Percentiles rank a stretch among this genome's conserved stretches.
phyloP scores from a whole-genome alignment of 2,797 vertebrate genomes.

The Acipenser ruthenus region DNA sequence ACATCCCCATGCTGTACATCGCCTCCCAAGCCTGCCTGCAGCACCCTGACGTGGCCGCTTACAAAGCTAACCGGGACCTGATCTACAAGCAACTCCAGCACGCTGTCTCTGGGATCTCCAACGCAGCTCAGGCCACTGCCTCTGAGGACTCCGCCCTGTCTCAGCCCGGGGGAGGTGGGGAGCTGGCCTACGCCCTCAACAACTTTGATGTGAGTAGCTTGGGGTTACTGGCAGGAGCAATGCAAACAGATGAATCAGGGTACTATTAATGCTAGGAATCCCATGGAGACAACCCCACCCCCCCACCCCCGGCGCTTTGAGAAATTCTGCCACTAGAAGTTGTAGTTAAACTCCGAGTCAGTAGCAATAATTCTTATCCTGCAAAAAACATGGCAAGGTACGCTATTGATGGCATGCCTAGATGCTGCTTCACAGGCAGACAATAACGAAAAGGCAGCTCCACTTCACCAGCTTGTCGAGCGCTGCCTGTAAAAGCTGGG shows the following conservation, averaged over 20 bases:
- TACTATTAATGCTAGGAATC: slow-evolving; percentile 8
- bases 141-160: slow-evolving; percentile 74
- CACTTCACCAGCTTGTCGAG: no score
- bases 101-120: slow-evolving; percentile 91
- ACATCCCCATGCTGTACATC: slow-evolving; percentile 91
- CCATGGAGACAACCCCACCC: background rate
- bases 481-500: no score
- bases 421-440: no score
- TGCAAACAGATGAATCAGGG: no score
- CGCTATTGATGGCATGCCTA: no score
- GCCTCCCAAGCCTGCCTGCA: slow-evolving; percentile 93
- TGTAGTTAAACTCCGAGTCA: no score
- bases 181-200: slow-evolving; percentile 93
- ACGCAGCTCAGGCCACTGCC: slow-evolving; percentile 84
- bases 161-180: slow-evolving; percentile 76
- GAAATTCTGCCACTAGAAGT: no score
- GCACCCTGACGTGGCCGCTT: slow-evolving; percentile 95
- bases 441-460: no score
- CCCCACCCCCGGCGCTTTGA: background rate
- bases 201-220: slow-evolving; percentile 88
- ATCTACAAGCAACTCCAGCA: slow-evolving; percentile 97
- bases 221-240: no score
- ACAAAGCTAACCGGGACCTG: slow-evolving; percentile 96
- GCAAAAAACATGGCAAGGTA: no score
- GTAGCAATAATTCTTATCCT: no score